Base-by-base conservation (phyloP, 2,888 invertebrate genomes). In the Sminthurinus aureus region DNA sequence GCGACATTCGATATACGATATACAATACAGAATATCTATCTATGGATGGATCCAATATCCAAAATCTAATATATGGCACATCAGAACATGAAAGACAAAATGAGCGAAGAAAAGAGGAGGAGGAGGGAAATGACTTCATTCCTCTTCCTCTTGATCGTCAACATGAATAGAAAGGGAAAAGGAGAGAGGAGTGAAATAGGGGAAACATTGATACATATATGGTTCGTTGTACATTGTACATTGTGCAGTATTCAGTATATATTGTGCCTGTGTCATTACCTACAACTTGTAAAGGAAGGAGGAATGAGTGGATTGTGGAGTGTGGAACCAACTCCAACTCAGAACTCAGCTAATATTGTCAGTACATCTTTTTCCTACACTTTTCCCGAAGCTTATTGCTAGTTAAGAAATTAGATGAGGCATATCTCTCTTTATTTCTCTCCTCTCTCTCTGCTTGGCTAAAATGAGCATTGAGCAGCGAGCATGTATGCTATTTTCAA, bases 341-440 rank as follows among this genome's bases (percentile, higher is more conserved):
- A n/a, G n/a, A 38, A 6, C 6, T 4, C 38, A 38, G 38, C 38
- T 38, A 38, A 38, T 38, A 38, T 38, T 38, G 6, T 6, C 38
- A 38, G 38, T 38, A 38, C 38, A 38, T 38, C 38, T 38, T 38
- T 38, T 38, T 9, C 58, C 18, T 58, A 18, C 18, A 58, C 58
- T 58, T 58, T 58, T 58, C 9, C 15, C 0, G 4, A 2, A 18
- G 9, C 58, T 58, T 58, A 58, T 58, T 76, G 76, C 50, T 58
- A 76, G 76, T 52, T 76, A 76, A 76, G 76, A 76, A 76, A 76
- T 76, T 76, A 76, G 58, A 76, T 50, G 76, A 52, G 76, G 51
- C 76, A 76, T 22, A 76, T 22, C 24, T 11, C 3, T 26, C 71
- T 26, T 26, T 71, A 1, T 38, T 6, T 38, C 38, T 38, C 38